Percentiles rank a stretch among this genome's conserved stretches.
These are phyloP conservation scores for Aleiodes testaceus DNA, from an alignment of 2,888 invertebrate species.

Conservation along the genomic window DNA sequence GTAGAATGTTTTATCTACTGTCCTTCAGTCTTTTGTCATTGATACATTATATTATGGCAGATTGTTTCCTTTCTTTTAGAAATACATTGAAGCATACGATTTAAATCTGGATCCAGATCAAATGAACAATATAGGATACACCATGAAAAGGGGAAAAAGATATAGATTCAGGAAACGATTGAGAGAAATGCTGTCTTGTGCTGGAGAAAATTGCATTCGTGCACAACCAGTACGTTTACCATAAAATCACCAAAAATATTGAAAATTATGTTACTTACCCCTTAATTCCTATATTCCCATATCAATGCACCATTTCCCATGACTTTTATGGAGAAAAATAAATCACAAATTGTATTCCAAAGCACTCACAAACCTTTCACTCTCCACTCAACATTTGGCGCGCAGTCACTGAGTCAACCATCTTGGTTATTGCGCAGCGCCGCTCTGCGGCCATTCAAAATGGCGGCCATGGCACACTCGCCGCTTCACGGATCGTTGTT, in stretches of 20 bases:
- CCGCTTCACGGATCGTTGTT: no score
- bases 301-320: no score
- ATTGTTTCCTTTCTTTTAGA: constrained; percentile 71
- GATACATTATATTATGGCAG: neutral
- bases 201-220: constrained; percentile 53
- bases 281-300: no score
- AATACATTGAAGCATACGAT: constrained; percentile 86
- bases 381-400: constrained; percentile 23
- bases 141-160: constrained; percentile 56
- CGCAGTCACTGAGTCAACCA: neutral
- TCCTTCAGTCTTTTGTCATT: no score
- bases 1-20: constrained; percentile 32
- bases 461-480: no score
- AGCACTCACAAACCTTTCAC: constrained; percentile 11
- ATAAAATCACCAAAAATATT: neutral
- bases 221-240: neutral
- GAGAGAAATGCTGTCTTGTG: constrained; percentile 58
- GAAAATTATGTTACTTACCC: no score
- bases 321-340: no score
- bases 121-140: constrained; percentile 77
- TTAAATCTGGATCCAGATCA: constrained; percentile 82
- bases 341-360: constrained; percentile 8
- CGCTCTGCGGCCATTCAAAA: no score
- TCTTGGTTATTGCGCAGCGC: no score
- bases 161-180: constrained; percentile 59